A percentile compares a stretch with the other conserved stretches of the same genome.
These are phyloP conservation scores for Pseudolaguvia tuberculata DNA, from an alignment of 2,113 vertebrate genomes.

Conservation along the genomic window DNA sequence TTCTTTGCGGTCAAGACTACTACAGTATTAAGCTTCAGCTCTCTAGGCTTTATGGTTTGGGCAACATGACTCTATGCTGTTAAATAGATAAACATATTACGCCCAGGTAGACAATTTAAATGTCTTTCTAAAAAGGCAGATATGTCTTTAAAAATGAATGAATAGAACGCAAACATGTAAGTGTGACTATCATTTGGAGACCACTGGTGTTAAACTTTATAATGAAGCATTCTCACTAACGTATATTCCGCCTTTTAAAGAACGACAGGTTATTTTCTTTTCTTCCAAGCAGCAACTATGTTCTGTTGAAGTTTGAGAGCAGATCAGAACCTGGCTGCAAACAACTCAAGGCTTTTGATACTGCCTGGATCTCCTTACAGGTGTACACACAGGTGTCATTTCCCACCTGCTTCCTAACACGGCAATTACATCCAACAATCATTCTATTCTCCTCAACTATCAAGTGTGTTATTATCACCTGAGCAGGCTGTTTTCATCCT, in stretches of 20 bases:
- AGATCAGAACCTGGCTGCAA: slow-evolving; percentile 54
- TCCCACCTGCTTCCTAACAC: slow-evolving; percentile 3
- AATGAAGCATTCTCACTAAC: slow-evolving; percentile 19
- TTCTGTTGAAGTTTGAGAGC: slow-evolving; percentile 48
- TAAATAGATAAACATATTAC: too few species aligned
- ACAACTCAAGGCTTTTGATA: slow-evolving; percentile 56
- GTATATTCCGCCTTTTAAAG: too few species aligned
- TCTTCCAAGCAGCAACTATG: slow-evolving; percentile 22
- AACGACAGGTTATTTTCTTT: slow-evolving; percentile 10
- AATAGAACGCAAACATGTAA: too few species aligned
- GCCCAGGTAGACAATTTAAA: too few species aligned
- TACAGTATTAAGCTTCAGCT: too few species aligned
- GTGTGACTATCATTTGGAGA: neutral
- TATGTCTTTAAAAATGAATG: too few species aligned
- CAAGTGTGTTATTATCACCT: neutral
- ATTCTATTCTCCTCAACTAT: neutral
- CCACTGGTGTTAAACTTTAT: neutral
- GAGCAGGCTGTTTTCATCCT: too few species aligned
- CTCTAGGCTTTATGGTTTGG: too few species aligned
- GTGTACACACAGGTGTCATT: slow-evolving; percentile 43
- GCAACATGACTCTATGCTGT: too few species aligned
- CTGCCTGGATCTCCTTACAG: slow-evolving; percentile 46
- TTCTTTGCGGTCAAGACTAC: too few species aligned
- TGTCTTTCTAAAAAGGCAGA: too few species aligned
- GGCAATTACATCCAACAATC: neutral